Evolutionary conservation across 2,113 vertebrate species (phyloP).

Genomic region (Nibea albiflora): DNA sequence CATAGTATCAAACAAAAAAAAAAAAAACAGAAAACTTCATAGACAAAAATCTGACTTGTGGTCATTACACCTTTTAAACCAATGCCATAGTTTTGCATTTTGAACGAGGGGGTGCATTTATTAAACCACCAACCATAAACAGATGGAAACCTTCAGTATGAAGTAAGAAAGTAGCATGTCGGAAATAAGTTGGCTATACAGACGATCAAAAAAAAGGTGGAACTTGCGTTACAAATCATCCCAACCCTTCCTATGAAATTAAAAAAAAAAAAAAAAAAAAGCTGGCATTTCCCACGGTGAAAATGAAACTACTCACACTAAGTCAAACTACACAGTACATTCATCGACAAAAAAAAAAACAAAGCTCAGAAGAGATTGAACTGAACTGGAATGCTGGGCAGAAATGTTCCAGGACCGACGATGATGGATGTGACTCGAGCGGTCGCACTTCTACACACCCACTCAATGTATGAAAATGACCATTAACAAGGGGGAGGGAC

Average conservation of each 20-base stretch:
- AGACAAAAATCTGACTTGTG: conserved; percentile 46
- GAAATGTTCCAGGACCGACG: conserved; percentile 32
- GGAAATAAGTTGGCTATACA: conserved; percentile 30
- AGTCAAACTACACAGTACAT: conserved; percentile 69
- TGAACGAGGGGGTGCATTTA: conserved; percentile 15
- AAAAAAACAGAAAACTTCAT: conserved; percentile 42
- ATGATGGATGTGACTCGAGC: conserved; percentile 22
- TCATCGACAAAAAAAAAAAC: conserved; percentile 47
- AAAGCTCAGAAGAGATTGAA: conserved; percentile 47
- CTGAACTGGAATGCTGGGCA: conserved; percentile 77
- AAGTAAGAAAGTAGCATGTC: conserved; percentile 46
- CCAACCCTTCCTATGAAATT: conserved; percentile 5
- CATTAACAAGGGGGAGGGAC: conserved; percentile 36
- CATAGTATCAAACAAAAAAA: conserved; percentile 73
- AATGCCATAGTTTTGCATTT: conserved; percentile 35
- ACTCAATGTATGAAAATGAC: conserved; percentile 56
- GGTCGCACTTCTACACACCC: conserved; percentile 55
- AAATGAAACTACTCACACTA: conserved; percentile 56
- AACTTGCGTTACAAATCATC: conserved; percentile 10
- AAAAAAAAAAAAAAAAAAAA: conserved; percentile 28
- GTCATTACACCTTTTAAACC: conserved; percentile 22
- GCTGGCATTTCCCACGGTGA: conserved; percentile 44
- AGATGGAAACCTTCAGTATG: conserved; percentile 58
- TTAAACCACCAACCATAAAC: conserved; percentile 39
- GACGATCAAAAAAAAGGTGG: conserved; percentile 18